These are phyloP conservation scores for Euplagia quadripunctaria DNA, from an alignment of 2,888 invertebrate species.

Conservation along the genomic window DNA sequence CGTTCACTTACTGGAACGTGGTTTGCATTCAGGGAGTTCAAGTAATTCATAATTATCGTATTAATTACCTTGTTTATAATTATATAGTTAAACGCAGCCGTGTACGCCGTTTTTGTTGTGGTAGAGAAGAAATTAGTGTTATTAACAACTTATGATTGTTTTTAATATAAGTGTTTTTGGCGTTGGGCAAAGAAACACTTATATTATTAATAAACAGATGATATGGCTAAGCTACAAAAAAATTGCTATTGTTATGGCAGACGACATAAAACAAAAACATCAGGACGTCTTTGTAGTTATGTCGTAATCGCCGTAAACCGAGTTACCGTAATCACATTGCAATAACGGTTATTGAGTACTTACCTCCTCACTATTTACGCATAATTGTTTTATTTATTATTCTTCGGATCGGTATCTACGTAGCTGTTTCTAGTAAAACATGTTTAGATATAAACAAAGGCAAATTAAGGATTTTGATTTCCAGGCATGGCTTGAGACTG, in stretches of 20 bases:
- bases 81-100: too few relatives aligned
- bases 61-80: not conserved
- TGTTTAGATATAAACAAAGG: not conserved
- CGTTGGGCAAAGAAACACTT: not conserved
- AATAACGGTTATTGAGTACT: conserved; percentile 13
- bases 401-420: not conserved
- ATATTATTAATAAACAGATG: not conserved
- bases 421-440: not conserved
- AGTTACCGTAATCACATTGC: conserved; percentile 7
- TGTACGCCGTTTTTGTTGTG: not conserved
- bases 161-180: too few relatives aligned
- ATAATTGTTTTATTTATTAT: conserved; percentile 13
- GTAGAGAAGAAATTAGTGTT: too few relatives aligned
- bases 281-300: conserved; percentile 2
- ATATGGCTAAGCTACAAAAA: not conserved
- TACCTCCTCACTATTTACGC: not conserved
- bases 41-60: not conserved
- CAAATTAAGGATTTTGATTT: not conserved
- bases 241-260: not conserved
- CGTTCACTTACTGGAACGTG: not conserved
- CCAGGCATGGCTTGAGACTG: not conserved
- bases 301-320: conserved; percentile 11
- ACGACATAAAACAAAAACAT: conserved; percentile 8
- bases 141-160: too few relatives aligned
- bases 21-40: not conserved